Conservation (phyloP, 2,113 vertebrate genomes). For the Phalacrocorax pelagicus region DNA sequence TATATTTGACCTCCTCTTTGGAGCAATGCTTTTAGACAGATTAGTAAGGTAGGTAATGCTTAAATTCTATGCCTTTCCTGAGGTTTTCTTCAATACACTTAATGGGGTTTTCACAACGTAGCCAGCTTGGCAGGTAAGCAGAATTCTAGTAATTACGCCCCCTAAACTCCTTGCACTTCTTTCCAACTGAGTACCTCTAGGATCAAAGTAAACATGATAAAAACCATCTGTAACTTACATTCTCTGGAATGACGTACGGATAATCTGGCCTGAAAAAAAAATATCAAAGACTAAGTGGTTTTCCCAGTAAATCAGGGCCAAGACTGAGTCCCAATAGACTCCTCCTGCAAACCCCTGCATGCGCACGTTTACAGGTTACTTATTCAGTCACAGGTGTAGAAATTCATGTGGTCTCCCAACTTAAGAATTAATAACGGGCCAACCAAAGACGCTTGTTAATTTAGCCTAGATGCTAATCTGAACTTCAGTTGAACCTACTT, state of each 20-base stretch:
- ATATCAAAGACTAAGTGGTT: background rate
- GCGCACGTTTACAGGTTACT: background rate
- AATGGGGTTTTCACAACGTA: background rate
- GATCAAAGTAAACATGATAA: background rate
- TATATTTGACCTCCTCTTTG: background rate
- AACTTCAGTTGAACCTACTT: constrained; percentile 10
- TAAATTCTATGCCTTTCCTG: background rate
- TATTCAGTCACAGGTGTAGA: background rate
- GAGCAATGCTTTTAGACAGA: background rate
- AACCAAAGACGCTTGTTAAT: background rate
- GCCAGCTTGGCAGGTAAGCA: background rate
- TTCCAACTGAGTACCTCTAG: background rate
- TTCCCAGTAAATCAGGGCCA: background rate
- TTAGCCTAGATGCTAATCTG: constrained; percentile 42
- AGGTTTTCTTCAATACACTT: constrained; percentile 12
- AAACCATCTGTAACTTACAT: background rate
- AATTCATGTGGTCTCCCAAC: background rate
- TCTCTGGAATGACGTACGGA: background rate
- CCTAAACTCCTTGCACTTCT: background rate
- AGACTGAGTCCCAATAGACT: background rate
- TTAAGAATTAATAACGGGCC: background rate
- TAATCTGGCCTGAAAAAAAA: background rate
- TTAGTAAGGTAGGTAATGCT: background rate
- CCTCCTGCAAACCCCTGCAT: background rate
- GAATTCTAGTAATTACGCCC: background rate